phyloP scores from a whole-genome alignment of 2,797 vertebrate species.

The Sebastes itinus region DNA sequence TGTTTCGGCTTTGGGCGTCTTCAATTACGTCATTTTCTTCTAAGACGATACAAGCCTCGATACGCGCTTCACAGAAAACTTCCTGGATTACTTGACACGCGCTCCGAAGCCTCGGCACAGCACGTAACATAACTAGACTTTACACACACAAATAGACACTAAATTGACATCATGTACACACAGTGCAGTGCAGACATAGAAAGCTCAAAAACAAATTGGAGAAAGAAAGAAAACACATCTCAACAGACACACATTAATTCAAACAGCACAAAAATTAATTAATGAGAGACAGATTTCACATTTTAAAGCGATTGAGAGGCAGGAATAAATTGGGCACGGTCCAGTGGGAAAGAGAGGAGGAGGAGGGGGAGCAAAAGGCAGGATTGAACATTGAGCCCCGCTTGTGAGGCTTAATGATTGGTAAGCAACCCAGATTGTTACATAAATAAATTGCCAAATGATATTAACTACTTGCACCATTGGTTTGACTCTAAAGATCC shows the following conservation, averaged over 20 bases:
- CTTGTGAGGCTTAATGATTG: constrained; percentile 30
- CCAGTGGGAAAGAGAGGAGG: not conserved
- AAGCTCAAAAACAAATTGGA: not conserved
- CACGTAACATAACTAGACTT: not conserved
- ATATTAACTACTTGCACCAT: constrained; percentile 10
- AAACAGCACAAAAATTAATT: not conserved
- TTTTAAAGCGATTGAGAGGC: constrained; percentile 7
- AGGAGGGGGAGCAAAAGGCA: not conserved
- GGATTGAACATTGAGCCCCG: constrained; percentile 16
- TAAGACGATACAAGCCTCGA: no score
- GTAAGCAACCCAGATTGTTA: constrained; percentile 19
- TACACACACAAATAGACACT: not conserved
- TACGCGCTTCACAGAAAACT: no score
- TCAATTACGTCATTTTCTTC: no score
- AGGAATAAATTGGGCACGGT: constrained; percentile 23
- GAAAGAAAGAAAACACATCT: not conserved
- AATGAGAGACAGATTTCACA: not conserved
- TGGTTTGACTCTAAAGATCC: not conserved
- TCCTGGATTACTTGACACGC: no score
- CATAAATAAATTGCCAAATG: constrained; percentile 10
- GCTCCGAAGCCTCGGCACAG: no score
- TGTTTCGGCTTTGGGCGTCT: no score
- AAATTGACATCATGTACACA: not conserved
- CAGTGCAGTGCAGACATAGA: not conserved
- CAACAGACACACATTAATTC: not conserved